A percentile compares a stretch with the other conserved stretches of the same genome.
Conservation (phyloP, 1,140 invertebrate species). For the Araneus ventricosus region DNA sequence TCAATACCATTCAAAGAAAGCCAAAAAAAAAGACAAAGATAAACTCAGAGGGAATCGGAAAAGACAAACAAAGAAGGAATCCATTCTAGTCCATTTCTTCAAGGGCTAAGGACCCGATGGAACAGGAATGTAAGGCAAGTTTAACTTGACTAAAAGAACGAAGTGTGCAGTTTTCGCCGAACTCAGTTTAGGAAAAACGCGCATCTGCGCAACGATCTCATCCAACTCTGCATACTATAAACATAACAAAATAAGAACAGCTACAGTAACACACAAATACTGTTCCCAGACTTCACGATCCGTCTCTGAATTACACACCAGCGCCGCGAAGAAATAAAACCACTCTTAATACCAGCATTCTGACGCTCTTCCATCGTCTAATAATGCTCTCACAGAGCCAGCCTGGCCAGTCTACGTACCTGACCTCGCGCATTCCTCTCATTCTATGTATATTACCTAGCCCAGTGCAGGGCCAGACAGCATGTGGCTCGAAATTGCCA, state of each 20-base stretch:
- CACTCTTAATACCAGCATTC: not conserved
- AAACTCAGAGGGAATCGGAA: too few species aligned
- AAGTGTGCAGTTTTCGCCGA: too few species aligned
- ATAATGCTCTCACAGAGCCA: not conserved
- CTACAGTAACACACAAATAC: not conserved
- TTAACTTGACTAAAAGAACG: too few species aligned
- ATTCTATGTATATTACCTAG: conserved; percentile 27
- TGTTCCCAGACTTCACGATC: not conserved
- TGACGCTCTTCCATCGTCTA: not conserved
- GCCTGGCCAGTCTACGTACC: not conserved
- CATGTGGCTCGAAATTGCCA: conserved; percentile 3
- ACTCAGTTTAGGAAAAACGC: too few species aligned
- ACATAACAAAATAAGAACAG: not conserved
- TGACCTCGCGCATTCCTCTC: not conserved
- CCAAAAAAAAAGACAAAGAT: too few species aligned
- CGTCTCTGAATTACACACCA: not conserved
- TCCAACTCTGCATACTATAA: not conserved
- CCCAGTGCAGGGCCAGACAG: not conserved
- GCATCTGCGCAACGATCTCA: too few species aligned
- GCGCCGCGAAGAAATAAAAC: not conserved
- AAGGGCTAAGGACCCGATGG: too few species aligned
- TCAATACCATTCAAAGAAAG: too few species aligned
- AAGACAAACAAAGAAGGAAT: too few species aligned
- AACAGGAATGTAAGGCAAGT: too few species aligned
- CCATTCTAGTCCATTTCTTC: too few species aligned